Evolutionary conservation across 2,888 invertebrate species (phyloP).

Genomic region (Onchidella celtica): DNA sequence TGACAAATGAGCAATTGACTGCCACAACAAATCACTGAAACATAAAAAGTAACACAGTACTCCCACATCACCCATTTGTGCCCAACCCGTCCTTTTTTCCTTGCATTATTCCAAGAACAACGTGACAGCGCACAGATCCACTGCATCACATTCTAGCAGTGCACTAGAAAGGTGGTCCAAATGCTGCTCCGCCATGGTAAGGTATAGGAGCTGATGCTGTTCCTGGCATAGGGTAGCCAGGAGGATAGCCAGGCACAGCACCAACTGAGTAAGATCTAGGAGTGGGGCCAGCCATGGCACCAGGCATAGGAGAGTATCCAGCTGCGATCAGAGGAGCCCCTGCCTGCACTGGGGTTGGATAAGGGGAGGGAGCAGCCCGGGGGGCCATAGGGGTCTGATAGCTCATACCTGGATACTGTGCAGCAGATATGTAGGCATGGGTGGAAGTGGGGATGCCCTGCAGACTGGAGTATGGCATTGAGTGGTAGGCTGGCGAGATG

Average conservation of each 20-base stretch:
- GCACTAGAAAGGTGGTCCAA: conserved; percentile 39
- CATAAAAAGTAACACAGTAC: conserved; percentile 2
- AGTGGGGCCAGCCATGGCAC: conserved; percentile 29
- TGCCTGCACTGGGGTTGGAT: conserved; percentile 40
- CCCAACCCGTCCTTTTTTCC: neutral
- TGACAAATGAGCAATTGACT: conserved; percentile 37
- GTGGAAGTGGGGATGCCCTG: conserved; percentile 35
- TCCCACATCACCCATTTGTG: conserved; percentile 7
- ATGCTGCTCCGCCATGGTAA: conserved; percentile 39
- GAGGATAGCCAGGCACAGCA: conserved; percentile 38
- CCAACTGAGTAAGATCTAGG: conserved; percentile 34
- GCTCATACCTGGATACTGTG: conserved; percentile 42
- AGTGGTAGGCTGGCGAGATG: conserved; percentile 42
- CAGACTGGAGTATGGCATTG: conserved; percentile 38
- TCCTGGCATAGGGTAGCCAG: conserved; percentile 39
- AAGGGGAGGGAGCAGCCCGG: conserved; percentile 32
- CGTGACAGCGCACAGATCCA: conserved; percentile 10
- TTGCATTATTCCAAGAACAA: neutral
- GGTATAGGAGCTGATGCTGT: too few species aligned
- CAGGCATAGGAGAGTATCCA: conserved; percentile 37
- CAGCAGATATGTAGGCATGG: conserved; percentile 46
- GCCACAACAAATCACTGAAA: conserved; percentile 17
- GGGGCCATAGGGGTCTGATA: conserved; percentile 39
- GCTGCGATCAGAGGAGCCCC: conserved; percentile 49
- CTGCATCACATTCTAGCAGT: neutral